Evolutionary conservation across 2,888 invertebrate genomes (phyloP).

Genomic region (Seira musarum): DNA sequence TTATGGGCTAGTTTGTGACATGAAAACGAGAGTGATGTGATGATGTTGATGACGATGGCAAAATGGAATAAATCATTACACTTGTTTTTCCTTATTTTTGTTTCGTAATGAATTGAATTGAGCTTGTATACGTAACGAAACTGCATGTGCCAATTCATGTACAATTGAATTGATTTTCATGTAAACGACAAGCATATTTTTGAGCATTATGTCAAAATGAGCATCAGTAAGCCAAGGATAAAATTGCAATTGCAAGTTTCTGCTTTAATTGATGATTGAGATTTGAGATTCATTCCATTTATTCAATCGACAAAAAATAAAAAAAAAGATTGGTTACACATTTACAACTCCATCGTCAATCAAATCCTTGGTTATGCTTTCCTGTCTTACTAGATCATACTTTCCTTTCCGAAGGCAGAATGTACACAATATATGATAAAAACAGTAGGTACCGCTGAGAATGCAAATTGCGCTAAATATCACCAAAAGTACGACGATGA

Average conservation of each 20-base stretch:
- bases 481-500: conserved; percentile 26
- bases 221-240: not conserved
- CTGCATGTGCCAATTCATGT: not conserved
- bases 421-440: conserved; percentile 16
- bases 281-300: no score
- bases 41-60: no score
- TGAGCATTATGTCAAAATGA: not conserved
- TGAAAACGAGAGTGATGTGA: no score
- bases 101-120: no score
- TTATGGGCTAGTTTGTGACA: no score
- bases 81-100: no score
- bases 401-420: conserved; percentile 29
- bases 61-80: no score
- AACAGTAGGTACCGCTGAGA: conserved; percentile 28
- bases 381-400: conserved; percentile 20
- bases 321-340: conserved; percentile 37
- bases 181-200: not conserved
- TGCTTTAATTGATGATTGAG: not conserved
- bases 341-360: conserved; percentile 41
- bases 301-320: no score
- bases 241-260: not conserved
- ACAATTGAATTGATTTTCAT: not conserved
- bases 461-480: conserved; percentile 29
- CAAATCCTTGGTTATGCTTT: conserved; percentile 20
- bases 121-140: no score